A percentile compares a stretch with the other conserved stretches of the same genome.
phyloP scores from a whole-genome alignment of 2,797 vertebrate genomes.

The Mormyrops boulengeri region DNA sequence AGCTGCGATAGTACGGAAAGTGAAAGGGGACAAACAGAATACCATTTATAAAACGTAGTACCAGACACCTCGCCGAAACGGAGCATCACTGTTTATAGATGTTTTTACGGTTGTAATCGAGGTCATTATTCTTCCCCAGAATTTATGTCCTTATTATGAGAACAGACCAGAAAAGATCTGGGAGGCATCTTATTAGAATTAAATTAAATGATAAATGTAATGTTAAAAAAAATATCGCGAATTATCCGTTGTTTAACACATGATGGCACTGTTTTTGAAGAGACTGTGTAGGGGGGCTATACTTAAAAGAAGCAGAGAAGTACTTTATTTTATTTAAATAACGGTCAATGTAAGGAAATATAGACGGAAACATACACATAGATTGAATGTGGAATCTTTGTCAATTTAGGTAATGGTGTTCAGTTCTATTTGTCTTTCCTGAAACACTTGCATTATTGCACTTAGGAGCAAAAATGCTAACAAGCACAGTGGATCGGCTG shows the following conservation, averaged over 20 bases:
- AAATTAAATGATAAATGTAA: background rate
- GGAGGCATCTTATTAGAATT: background rate
- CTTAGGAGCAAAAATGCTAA: background rate
- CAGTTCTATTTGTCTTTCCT: background rate
- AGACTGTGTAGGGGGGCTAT: background rate
- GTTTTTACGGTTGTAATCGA: background rate
- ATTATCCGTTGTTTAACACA: background rate
- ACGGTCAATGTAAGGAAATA: background rate
- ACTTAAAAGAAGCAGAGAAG: too few species aligned
- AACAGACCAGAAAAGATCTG: background rate
- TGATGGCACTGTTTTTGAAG: constrained; percentile 2
- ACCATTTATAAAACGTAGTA: background rate
- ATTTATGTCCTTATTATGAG: background rate
- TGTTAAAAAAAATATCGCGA: background rate
- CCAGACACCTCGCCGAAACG: background rate
- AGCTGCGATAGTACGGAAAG: background rate
- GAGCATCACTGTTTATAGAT: background rate
- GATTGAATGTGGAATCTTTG: background rate
- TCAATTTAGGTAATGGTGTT: background rate
- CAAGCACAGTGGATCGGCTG: background rate
- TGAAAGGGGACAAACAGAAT: background rate
- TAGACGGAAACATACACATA: background rate
- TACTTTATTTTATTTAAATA: background rate
- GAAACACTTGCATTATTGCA: background rate
- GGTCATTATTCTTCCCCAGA: background rate